Percentiles rank a stretch among this genome's conserved stretches.
phyloP scores from a whole-genome alignment of 2,797 vertebrate genomes.

The Garrulus glandarius region DNA sequence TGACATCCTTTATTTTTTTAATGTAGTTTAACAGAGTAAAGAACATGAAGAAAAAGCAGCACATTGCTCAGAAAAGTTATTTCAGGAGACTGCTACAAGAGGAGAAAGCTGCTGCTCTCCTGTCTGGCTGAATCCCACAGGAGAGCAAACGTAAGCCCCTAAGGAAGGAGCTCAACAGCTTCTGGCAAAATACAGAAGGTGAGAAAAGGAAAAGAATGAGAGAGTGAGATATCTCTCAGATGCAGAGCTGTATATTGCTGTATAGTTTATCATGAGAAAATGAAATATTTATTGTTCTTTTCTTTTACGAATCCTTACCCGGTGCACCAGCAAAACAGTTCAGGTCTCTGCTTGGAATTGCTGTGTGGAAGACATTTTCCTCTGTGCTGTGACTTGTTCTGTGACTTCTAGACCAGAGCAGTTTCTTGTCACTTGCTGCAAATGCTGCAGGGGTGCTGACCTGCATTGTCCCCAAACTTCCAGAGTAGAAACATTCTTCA shows the following conservation, averaged over 20 bases:
- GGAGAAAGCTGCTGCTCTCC: background rate
- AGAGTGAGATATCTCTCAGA: background rate
- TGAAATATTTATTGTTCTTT: background rate
- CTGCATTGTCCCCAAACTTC: background rate
- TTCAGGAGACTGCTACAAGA: background rate
- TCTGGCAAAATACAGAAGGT: background rate
- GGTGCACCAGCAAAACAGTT: background rate
- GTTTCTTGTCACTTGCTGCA: background rate
- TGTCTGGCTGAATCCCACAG: background rate
- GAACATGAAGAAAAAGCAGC: background rate
- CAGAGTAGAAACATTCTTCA: background rate
- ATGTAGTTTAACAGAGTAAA: background rate
- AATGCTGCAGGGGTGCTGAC: background rate
- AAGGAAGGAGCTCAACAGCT: background rate
- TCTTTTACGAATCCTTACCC: background rate
- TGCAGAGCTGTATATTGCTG: background rate
- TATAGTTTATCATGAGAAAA: background rate
- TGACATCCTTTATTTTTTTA: background rate
- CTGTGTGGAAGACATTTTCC: background rate
- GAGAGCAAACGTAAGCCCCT: accelerated
- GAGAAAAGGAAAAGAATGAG: background rate
- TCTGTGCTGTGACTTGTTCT: background rate
- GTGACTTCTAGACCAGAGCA: background rate
- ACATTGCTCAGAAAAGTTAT: background rate
- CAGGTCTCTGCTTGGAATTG: background rate